Conservation (phyloP, 92 coral and sea anemone genomes). For the Scolanthus callimorphus region DNA sequence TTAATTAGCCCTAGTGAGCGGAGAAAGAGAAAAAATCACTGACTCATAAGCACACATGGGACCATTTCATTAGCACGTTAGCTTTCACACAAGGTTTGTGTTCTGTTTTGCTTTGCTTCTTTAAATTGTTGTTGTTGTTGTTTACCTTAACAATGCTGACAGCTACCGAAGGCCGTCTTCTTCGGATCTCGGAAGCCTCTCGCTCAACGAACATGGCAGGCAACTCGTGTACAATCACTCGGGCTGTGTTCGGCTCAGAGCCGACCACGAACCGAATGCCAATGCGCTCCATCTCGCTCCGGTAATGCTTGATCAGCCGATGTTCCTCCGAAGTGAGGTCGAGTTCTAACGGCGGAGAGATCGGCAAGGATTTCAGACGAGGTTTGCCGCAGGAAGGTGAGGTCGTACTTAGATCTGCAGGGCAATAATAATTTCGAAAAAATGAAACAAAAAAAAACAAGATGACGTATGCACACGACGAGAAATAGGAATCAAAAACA, state of each 20-base stretch:
- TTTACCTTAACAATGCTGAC: slow-evolving; percentile 77
- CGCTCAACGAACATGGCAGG: slow-evolving; percentile 91
- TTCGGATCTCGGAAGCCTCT: slow-evolving; percentile 72
- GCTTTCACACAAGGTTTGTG: too few relatives aligned
- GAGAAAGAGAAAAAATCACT: too few relatives aligned
- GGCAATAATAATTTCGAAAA: neutral
- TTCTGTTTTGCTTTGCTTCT: too few relatives aligned
- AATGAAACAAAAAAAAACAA: too few relatives aligned
- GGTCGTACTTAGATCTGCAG: slow-evolving; percentile 57
- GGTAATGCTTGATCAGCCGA: slow-evolving; percentile 61
- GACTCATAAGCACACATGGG: too few relatives aligned
- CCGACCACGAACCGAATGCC: slow-evolving; percentile 68
- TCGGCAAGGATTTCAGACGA: slow-evolving; percentile 59
- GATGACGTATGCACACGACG: too few relatives aligned
- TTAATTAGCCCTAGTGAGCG: too few relatives aligned
- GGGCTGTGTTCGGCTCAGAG: slow-evolving; percentile 18
- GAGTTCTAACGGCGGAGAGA: slow-evolving; percentile 69
- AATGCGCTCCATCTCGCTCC: slow-evolving; percentile 61
- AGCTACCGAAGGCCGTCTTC: slow-evolving; percentile 73
- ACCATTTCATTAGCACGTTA: too few relatives aligned
- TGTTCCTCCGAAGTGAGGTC: slow-evolving; percentile 57
- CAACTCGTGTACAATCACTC: slow-evolving; percentile 37
- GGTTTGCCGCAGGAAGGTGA: slow-evolving; percentile 8
- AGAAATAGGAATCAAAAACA: too few relatives aligned
- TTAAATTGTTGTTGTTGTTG: too few relatives aligned